Evolutionary conservation across 1,140 invertebrate genomes (phyloP).

Genomic region (Lordiphosa stackelbergi): DNA sequence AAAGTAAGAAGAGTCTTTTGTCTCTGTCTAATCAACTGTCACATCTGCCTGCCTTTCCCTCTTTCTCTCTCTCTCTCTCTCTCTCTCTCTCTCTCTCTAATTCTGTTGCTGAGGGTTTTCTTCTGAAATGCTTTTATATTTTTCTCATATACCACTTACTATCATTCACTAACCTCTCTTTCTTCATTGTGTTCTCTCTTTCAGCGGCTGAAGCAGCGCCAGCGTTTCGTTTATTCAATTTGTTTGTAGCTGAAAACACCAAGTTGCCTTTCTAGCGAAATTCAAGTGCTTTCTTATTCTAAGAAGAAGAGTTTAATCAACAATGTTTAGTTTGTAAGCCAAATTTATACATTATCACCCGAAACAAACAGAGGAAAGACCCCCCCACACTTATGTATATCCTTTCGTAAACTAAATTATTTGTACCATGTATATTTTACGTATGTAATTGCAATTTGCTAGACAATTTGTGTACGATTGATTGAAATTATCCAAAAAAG

Average conservation of each 20-base stretch:
- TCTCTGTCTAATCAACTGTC: slow-evolving; percentile 19
- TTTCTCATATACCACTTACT: slow-evolving; percentile 2
- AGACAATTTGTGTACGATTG: slow-evolving; percentile 26
- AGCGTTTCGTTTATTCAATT: no score
- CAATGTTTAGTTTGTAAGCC: slow-evolving; percentile 10
- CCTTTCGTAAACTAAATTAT: slow-evolving; percentile 32
- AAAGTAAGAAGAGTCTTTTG: slow-evolving; percentile 36
- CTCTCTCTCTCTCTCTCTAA: slow-evolving; percentile 6
- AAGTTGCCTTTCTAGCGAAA: slow-evolving; percentile 59
- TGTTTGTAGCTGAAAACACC: slow-evolving; percentile 27
- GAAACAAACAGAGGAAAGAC: neutral
- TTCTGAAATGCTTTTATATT: slow-evolving; percentile 18
- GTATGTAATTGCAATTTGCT: slow-evolving; percentile 22
- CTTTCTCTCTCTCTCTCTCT: slow-evolving; percentile 3
- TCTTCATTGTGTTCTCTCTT: slow-evolving; percentile 2
- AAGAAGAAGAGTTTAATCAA: slow-evolving; percentile 22
- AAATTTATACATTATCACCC: slow-evolving; percentile 15
- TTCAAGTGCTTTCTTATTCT: slow-evolving; percentile 63
- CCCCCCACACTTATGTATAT: neutral
- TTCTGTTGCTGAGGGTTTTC: slow-evolving; percentile 16
- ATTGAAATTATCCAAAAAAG: slow-evolving; percentile 61
- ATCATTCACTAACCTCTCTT: slow-evolving; percentile 1
- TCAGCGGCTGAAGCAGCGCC: slow-evolving; percentile 26
- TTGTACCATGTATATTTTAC: slow-evolving; percentile 34
- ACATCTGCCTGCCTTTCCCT: neutral